phyloP scores from a whole-genome alignment of 2,888 invertebrate genomes.

The Masnerella sp. region DNA sequence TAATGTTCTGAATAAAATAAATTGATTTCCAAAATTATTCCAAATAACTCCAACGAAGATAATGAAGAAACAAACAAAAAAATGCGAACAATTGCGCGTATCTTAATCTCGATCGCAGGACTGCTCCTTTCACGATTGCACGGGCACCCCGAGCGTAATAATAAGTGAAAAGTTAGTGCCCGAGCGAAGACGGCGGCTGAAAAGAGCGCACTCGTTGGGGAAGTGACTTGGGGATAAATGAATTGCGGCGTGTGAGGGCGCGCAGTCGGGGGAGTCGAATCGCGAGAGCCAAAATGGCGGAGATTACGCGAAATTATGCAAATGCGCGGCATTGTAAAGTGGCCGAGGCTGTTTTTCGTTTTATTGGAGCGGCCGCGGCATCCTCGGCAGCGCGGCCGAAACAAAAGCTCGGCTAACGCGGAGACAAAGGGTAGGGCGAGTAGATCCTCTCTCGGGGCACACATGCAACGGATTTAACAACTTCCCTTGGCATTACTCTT shows the following conservation, averaged over 20 bases:
- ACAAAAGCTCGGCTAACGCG: conserved; percentile 77
- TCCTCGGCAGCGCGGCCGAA: conserved; percentile 76
- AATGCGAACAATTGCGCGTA: no score
- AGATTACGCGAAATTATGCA: conserved; percentile 78
- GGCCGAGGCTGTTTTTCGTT: conserved; percentile 74
- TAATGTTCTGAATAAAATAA: no score
- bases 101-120: no score
- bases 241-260: conserved; percentile 60
- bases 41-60: no score
- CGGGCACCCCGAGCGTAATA: no score
- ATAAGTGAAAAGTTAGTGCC: conserved; percentile 23
- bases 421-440: conserved; percentile 72
- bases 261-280: conserved; percentile 61
- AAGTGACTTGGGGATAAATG: conserved; percentile 64
- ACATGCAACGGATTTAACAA: conserved; percentile 77
- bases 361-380: conserved; percentile 73
- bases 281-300: conserved; percentile 74
- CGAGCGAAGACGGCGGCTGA: conserved; percentile 28
- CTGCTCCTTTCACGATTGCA: no score
- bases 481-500: conserved; percentile 76
- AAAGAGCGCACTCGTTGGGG: conserved; percentile 41
- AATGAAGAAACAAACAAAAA: no score
- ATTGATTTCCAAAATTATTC: no score
- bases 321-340: conserved; percentile 74
- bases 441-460: conserved; percentile 72